Conservation (phyloP, 2,888 invertebrate genomes). For the Lordiphosa andalusiaca region DNA sequence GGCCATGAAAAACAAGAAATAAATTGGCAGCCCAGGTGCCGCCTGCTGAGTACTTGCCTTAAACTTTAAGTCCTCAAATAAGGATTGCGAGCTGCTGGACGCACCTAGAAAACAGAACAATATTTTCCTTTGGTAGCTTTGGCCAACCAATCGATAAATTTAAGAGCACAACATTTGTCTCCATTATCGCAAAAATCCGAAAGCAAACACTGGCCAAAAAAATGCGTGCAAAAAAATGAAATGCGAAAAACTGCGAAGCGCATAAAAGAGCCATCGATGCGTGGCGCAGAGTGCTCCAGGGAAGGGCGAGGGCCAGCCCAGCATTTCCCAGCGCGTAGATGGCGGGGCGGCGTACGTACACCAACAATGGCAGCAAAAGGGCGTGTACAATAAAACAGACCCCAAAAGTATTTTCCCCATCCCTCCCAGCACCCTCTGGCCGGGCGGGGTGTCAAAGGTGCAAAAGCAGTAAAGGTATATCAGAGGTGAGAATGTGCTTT, state of each 20-base stretch:
- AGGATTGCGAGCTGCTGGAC: background rate
- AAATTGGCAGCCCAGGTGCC: conserved; percentile 66
- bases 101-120: conserved; percentile 21
- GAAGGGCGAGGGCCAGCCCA: conserved; percentile 8
- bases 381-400: conserved; percentile 52
- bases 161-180: conserved; percentile 72
- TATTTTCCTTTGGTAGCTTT: conserved; percentile 56
- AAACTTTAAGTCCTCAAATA: conserved; percentile 28
- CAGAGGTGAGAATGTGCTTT: conserved; percentile 73
- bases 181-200: conserved; percentile 72
- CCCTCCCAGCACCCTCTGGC: background rate
- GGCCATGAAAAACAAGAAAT: conserved; percentile 58
- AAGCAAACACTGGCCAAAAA: conserved; percentile 53
- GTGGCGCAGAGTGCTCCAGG: conserved; percentile 44
- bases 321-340: too few species aligned
- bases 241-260: conserved; percentile 51
- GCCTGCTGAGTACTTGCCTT: conserved; percentile 35
- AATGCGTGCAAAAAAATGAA: conserved; percentile 15
- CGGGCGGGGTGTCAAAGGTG: conserved; percentile 19
- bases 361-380: conserved; percentile 55
- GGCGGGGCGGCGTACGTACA: background rate
- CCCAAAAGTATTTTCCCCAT: conserved; percentile 29
- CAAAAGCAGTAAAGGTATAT: conserved; percentile 52
- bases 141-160: conserved; percentile 67
- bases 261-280: conserved; percentile 70